Conservation (phyloP, 2,888 invertebrate genomes). For the Mythimna ferrago region DNA sequence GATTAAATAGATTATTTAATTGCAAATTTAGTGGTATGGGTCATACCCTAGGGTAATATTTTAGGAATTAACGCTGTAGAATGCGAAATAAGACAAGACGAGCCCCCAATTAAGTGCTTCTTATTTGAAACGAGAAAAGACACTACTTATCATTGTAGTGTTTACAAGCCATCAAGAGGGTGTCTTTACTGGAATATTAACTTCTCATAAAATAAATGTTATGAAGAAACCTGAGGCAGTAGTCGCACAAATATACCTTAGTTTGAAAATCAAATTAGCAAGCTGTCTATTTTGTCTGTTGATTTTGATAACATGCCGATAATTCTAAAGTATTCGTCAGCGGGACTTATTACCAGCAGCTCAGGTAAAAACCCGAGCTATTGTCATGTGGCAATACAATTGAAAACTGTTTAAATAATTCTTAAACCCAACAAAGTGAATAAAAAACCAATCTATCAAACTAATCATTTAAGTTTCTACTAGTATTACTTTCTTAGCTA, state of each 20-base stretch:
- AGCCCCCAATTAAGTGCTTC: neutral
- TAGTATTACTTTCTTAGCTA: conserved; percentile 17
- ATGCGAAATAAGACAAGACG: neutral
- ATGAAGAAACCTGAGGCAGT: neutral
- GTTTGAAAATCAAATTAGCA: conserved; percentile 12
- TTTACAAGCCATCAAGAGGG: neutral
- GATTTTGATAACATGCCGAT: conserved; percentile 7
- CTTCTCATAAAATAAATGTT: neutral
- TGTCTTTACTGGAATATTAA: neutral
- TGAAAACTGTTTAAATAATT: neutral
- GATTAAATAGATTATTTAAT: neutral
- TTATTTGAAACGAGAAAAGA: neutral
- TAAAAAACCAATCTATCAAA: conserved; percentile 7
- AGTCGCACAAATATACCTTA: too few relatives aligned
- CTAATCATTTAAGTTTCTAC: conserved; percentile 10
- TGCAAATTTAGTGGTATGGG: neutral
- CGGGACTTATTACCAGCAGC: conserved; percentile 6
- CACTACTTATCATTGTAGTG: neutral
- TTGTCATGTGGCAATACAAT: conserved; percentile 18
- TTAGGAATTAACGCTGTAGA: neutral
- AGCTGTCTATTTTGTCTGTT: conserved; percentile 5
- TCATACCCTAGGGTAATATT: neutral
- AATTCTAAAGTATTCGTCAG: neutral
- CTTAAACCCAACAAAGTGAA: neutral
- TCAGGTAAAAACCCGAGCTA: conserved; percentile 30